Percentiles rank a stretch among this genome's conserved stretches.
Evolutionary conservation across 2,113 vertebrate species (phyloP).

Genomic region (Anarhynchus alexandrinus): DNA sequence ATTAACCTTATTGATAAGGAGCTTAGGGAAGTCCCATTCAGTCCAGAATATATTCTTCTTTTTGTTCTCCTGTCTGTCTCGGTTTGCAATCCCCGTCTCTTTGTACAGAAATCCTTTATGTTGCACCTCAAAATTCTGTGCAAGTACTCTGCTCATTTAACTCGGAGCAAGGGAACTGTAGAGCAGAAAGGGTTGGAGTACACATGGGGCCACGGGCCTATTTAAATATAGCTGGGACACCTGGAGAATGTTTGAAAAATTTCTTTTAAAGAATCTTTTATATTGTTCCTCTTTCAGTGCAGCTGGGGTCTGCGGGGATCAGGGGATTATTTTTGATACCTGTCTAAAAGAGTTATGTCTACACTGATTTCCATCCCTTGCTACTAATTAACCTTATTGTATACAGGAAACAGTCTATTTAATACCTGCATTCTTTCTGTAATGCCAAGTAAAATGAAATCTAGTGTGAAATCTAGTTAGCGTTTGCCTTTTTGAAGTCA

Average conservation of each 20-base stretch:
- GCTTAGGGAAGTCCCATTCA: slow-evolving; percentile 80
- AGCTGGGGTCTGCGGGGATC: slow-evolving; percentile 76
- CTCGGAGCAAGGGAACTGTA: slow-evolving; percentile 39
- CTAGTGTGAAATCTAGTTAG: slow-evolving; percentile 83
- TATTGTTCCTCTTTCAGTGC: slow-evolving; percentile 74
- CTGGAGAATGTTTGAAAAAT: slow-evolving; percentile 78
- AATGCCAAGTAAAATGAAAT: slow-evolving; percentile 82
- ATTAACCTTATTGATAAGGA: slow-evolving; percentile 86
- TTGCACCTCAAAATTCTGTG: slow-evolving; percentile 65
- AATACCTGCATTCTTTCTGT: slow-evolving; percentile 82
- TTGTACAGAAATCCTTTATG: slow-evolving; percentile 66
- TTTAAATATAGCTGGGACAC: slow-evolving; percentile 68
- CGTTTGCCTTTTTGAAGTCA: slow-evolving; percentile 82
- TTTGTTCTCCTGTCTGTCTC: slow-evolving; percentile 75
- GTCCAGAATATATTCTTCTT: slow-evolving; percentile 65
- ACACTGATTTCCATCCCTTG: slow-evolving; percentile 77
- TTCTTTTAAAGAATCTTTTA: slow-evolving; percentile 76
- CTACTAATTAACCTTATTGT: slow-evolving; percentile 82
- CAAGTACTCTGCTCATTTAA: slow-evolving; percentile 57
- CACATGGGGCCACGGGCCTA: slow-evolving; percentile 20
- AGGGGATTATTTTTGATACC: slow-evolving; percentile 84
- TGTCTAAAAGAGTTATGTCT: slow-evolving; percentile 84
- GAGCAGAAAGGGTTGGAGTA: slow-evolving; percentile 27
- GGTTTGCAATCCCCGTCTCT: slow-evolving; percentile 52
- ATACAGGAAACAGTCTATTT: slow-evolving; percentile 80